A percentile compares a stretch with the other conserved stretches of the same genome.
phyloP scores from a whole-genome alignment of 92 coral and sea anemone genomes.

The Porites cylindrica region DNA sequence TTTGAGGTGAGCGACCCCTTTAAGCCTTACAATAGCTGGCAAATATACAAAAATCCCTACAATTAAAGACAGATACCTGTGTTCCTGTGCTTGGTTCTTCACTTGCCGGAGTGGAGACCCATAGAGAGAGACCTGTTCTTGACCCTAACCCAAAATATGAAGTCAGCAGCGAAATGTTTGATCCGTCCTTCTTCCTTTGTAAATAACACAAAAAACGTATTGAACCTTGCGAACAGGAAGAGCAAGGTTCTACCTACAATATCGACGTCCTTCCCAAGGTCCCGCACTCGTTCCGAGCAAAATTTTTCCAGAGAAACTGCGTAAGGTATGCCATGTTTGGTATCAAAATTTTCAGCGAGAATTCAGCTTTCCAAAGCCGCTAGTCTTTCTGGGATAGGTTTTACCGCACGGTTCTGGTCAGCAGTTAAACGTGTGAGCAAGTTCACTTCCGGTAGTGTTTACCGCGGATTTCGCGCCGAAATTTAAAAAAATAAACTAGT shows the following conservation, averaged over 20 bases:
- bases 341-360: conserved; percentile 4
- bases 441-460: background rate
- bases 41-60: background rate
- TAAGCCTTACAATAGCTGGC: too few relatives aligned
- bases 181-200: background rate
- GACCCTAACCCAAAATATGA: too few relatives aligned
- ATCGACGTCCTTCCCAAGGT: too few relatives aligned
- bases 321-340: conserved; percentile 2
- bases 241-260: too few relatives aligned
- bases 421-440: conserved; percentile 27
- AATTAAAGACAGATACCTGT: background rate
- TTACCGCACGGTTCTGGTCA: conserved; percentile 25
- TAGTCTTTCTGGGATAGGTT: conserved; percentile 27
- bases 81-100: conserved; percentile 26
- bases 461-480: conserved; percentile 10
- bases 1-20: too few relatives aligned
- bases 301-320: conserved; percentile 13
- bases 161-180: too few relatives aligned
- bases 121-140: too few relatives aligned
- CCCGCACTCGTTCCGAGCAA: conserved; percentile 19
- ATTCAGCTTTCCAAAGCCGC: conserved; percentile 15
- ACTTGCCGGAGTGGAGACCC: background rate
- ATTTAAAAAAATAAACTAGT: background rate
- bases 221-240: too few relatives aligned
- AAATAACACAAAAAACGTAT: background rate